Percentiles rank a stretch among this genome's conserved stretches.
phyloP scores from a whole-genome alignment of 2,888 invertebrate species.

The Rhagonycha fulva region DNA sequence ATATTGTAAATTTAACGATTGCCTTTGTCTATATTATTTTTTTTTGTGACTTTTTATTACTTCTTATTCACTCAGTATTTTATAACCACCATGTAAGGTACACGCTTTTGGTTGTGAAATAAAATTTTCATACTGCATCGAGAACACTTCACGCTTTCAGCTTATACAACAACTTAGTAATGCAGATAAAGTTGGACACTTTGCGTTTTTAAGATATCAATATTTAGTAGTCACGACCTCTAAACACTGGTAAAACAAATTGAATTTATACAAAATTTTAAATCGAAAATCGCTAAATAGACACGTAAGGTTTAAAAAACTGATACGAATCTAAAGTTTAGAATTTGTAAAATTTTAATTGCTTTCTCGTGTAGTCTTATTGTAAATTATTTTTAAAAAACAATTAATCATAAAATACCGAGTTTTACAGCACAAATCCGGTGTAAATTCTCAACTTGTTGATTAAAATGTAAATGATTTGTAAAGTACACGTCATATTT shows the following conservation, averaged over 20 bases:
- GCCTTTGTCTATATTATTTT: conserved; percentile 15
- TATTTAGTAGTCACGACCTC: conserved; percentile 38
- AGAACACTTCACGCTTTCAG: conserved; percentile 33
- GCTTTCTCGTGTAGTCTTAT: not conserved
- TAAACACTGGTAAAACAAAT: conserved; percentile 22
- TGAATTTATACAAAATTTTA: not conserved
- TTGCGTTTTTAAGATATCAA: conserved; percentile 30
- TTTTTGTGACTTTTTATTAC: not conserved
- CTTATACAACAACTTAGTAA: conserved; percentile 27
- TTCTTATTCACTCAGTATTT: not conserved
- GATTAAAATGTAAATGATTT: conserved; percentile 2
- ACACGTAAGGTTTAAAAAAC: not conserved
- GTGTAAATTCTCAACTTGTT: not conserved
- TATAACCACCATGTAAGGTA: conserved; percentile 20
- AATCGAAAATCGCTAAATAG: not conserved
- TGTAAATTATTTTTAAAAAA: not conserved
- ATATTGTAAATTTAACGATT: conserved; percentile 25
- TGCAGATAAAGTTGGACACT: conserved; percentile 33
- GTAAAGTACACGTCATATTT: not conserved
- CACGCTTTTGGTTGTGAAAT: not conserved
- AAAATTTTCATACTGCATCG: conserved; percentile 18
- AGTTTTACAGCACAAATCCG: not conserved
- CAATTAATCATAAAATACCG: not conserved
- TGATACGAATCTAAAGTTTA: not conserved
- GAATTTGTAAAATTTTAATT: not conserved